Conservation (phyloP, 2,797 vertebrate genomes). For the Sebastiscus tertius region DNA sequence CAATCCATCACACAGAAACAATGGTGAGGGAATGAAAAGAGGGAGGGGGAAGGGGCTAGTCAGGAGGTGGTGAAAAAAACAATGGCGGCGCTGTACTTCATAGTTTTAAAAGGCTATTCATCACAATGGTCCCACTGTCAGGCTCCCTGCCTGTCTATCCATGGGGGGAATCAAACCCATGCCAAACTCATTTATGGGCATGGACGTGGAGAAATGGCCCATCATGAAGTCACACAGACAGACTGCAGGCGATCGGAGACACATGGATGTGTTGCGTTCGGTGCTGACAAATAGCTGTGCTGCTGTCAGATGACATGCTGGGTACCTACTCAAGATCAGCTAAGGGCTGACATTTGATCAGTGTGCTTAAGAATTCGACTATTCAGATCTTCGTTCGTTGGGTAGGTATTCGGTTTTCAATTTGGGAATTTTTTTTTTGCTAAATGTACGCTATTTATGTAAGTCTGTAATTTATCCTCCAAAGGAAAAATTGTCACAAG, state of each 20-base stretch:
- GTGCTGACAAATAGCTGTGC: not conserved
- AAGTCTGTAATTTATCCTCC: not conserved
- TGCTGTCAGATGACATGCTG: not conserved
- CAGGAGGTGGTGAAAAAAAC: constrained; percentile 60
- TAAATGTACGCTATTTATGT: not conserved
- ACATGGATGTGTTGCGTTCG: not conserved
- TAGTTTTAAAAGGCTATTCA: constrained; percentile 85
- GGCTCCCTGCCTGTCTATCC: constrained; percentile 71
- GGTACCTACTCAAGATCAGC: not conserved
- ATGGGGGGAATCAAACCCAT: constrained; percentile 72
- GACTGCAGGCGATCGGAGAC: constrained; percentile 26
- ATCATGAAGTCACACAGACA: constrained; percentile 66
- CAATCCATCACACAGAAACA: constrained; percentile 74
- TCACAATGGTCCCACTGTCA: constrained; percentile 82
- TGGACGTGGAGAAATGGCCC: constrained; percentile 71
- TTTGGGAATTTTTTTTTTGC: not conserved
- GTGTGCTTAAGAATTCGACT: not conserved
- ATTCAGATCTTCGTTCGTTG: not conserved
- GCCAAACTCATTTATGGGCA: constrained; percentile 74
- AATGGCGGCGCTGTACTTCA: constrained; percentile 75
- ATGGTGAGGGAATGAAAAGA: constrained; percentile 22
- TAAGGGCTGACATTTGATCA: not conserved
- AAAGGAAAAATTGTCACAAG: not conserved
- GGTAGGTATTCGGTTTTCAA: not conserved
- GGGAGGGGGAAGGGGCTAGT: constrained; percentile 10